These are phyloP conservation scores for Argyrosomus japonicus DNA, from an alignment of 2,113 vertebrate species.

Conservation along the genomic window DNA sequence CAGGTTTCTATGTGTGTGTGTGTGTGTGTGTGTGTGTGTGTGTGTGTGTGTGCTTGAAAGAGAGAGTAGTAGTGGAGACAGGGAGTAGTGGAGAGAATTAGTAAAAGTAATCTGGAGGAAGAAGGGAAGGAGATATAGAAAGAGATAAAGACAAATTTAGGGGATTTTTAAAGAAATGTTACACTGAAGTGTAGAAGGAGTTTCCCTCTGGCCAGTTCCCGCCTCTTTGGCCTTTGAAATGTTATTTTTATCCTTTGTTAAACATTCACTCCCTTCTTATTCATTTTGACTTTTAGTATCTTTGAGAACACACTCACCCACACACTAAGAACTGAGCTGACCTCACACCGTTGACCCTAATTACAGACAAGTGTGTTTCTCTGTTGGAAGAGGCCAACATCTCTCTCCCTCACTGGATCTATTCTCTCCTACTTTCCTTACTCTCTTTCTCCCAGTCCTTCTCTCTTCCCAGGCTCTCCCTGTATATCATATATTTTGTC, in stretches of 20 bases:
- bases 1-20: conserved; percentile 7
- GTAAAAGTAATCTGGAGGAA: conserved; percentile 9
- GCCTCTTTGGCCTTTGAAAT: conserved; percentile 14
- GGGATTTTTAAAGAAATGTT: conserved; percentile 4
- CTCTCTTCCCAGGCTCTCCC: conserved; percentile 15
- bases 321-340: conserved; percentile 46
- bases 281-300: conserved; percentile 12
- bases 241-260: conserved; percentile 34
- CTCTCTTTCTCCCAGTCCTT: conserved; percentile 33
- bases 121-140: neutral
- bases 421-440: conserved; percentile 21
- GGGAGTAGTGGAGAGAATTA: conserved; percentile 25
- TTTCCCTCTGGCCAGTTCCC: neutral
- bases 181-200: neutral
- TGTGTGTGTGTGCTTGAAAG: conserved; percentile 3
- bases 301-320: conserved; percentile 31
- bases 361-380: conserved; percentile 57
- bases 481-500: conserved; percentile 2
- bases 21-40: conserved; percentile 13
- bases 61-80: neutral
- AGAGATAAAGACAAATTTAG: conserved; percentile 14
- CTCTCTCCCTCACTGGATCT: conserved; percentile 35
- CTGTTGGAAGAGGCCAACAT: conserved; percentile 25
- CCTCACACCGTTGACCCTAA: conserved; percentile 65
- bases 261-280: neutral